A percentile compares a stretch with the other conserved stretches of the same genome.
Conservation (phyloP, 2,797 vertebrate genomes). For the Lagorchestes hirsutus region DNA sequence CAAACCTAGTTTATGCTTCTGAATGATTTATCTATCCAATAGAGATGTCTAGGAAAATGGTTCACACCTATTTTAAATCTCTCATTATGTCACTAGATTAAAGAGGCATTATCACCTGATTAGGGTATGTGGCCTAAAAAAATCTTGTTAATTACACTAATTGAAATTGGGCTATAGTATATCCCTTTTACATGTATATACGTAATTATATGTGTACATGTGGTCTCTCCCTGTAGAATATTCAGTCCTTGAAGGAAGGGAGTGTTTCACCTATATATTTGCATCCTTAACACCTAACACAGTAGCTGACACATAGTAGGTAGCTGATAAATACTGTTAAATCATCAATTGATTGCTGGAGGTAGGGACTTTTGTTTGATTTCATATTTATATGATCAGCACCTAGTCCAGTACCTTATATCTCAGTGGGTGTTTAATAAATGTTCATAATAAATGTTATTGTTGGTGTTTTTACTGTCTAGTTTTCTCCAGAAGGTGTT, state of each 20-base stretch:
- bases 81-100: not conserved
- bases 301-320: not conserved
- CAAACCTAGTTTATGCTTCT: not conserved
- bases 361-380: not conserved
- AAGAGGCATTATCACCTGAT: not conserved
- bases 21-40: not conserved
- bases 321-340: not conserved
- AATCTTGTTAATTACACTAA: not conserved
- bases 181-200: not conserved
- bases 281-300: not conserved
- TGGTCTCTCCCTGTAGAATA: not conserved
- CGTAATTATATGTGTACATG: not conserved
- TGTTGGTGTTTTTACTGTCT: not conserved
- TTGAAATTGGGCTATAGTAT: not conserved
- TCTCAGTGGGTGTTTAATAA: not conserved
- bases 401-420: not conserved
- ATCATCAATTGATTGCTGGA: not conserved
- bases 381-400: not conserved
- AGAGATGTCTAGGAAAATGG: not conserved
- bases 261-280: not conserved
- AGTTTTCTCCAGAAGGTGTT: not conserved
- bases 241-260: not conserved
- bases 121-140: not conserved
- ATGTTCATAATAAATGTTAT: too few relatives aligned
- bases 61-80: not conserved